Evolutionary conservation across 2,797 vertebrate genomes (phyloP).

Genomic region (Sternotherus odoratus): DNA sequence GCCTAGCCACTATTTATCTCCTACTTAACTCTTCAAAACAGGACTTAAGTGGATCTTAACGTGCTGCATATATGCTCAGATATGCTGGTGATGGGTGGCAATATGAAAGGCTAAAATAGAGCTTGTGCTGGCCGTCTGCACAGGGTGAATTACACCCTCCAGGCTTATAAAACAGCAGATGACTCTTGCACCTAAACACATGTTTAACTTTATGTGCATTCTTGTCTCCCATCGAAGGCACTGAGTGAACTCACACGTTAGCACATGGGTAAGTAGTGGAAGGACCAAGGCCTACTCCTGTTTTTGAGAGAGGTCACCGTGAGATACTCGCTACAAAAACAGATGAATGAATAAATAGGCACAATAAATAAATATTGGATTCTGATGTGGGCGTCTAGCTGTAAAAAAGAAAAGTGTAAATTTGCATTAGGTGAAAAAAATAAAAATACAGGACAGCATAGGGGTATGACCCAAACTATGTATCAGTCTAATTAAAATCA

Average conservation of each 20-base stretch:
- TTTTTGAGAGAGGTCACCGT: background rate
- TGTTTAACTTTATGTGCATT: background rate
- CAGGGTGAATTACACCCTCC: background rate
- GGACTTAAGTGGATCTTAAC: background rate
- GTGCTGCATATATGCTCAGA: background rate
- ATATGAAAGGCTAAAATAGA: conserved; percentile 5
- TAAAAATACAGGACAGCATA: conserved; percentile 56
- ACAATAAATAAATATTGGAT: conserved; percentile 12
- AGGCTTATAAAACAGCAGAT: background rate
- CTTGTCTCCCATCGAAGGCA: background rate
- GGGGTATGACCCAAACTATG: conserved; percentile 58
- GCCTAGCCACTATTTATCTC: background rate
- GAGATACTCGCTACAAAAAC: background rate
- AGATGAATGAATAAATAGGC: conserved; percentile 15
- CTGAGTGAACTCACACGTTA: background rate
- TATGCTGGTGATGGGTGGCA: background rate
- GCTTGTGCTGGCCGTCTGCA: conserved; percentile 66
- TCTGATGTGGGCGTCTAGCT: background rate
- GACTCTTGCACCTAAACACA: background rate
- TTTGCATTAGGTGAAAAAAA: conserved; percentile 60
- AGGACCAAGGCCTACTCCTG: background rate
- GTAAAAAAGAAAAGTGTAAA: conserved; percentile 29
- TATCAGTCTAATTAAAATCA: conserved; percentile 73
- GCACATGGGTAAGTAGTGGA: rapidly evolving
- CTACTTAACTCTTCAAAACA: background rate